Evolutionary conservation across 2,888 invertebrate genomes (phyloP).

Genomic region (Drosophila algonquin): DNA sequence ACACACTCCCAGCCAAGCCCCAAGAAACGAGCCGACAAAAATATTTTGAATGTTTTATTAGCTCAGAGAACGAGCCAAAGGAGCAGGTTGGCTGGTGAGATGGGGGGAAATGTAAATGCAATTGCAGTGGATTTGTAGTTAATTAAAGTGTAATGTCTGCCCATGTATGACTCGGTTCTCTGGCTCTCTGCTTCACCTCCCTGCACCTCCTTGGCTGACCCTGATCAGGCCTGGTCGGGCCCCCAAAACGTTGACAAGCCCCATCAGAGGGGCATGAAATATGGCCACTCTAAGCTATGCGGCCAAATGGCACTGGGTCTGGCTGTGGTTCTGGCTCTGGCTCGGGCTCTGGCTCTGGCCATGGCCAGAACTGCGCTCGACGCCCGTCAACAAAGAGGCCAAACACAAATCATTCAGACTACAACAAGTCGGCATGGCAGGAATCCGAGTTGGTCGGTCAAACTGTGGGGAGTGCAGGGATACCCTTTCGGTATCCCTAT

Average conservation of each 20-base stretch:
- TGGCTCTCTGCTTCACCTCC: neutral
- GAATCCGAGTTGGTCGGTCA: neutral
- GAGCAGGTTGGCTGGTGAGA: neutral
- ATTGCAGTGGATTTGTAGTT: constrained; percentile 55
- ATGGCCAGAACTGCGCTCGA: constrained; percentile 40
- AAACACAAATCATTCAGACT: constrained; percentile 51
- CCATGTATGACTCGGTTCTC: neutral
- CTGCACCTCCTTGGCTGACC: neutral
- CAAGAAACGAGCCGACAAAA: constrained; percentile 57
- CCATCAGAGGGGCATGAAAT: constrained; percentile 61
- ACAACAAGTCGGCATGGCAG: constrained; percentile 25
- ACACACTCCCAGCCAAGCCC: constrained; percentile 31
- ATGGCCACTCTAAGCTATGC: constrained; percentile 48
- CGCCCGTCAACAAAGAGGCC: constrained; percentile 48
- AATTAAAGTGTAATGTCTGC: constrained; percentile 58
- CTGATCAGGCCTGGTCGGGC: neutral
- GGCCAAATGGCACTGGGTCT: constrained; percentile 51
- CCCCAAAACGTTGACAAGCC: constrained; percentile 52
- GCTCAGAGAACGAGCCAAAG: constrained; percentile 24
- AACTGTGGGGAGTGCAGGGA: neutral
- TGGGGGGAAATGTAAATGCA: constrained; percentile 38
- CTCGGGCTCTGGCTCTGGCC: neutral
- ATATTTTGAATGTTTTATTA: constrained; percentile 66
- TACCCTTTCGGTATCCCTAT: neutral
- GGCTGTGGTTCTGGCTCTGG: constrained; percentile 26